phyloP scores from a whole-genome alignment of 2,888 invertebrate genomes.

The Taenaris catops region DNA sequence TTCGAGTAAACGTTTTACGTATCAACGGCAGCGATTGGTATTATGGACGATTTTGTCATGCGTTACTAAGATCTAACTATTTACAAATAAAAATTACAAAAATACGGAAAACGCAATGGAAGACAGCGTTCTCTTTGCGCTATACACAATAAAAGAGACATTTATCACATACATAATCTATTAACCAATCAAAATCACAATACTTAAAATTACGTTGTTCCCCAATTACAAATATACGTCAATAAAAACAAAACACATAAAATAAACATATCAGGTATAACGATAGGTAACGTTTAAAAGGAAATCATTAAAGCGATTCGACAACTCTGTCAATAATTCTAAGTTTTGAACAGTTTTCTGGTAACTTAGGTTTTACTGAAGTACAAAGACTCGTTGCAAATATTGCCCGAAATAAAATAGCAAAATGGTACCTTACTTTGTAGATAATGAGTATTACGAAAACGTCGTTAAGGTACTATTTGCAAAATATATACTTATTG shows the following conservation, averaged over 20 bases:
- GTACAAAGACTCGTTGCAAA: conserved; percentile 30
- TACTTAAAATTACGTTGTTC: conserved; percentile 74
- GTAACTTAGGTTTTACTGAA: conserved; percentile 69
- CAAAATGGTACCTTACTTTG: conserved; percentile 25
- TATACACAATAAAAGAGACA: conserved; percentile 50
- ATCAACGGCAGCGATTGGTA: conserved; percentile 41
- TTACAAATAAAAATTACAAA: conserved; percentile 42
- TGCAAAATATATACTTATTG: conserved; percentile 11
- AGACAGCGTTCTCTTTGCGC: conserved; percentile 61
- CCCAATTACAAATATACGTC: conserved; percentile 61
- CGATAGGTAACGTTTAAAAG: conserved; percentile 71
- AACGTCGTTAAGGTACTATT: conserved; percentile 13
- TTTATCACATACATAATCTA: conserved; percentile 71
- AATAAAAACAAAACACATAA: conserved; percentile 58
- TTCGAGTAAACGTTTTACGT: conserved; percentile 50
- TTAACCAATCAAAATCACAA: conserved; percentile 73
- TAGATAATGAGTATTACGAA: conserved; percentile 51
- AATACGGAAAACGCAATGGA: conserved; percentile 65
- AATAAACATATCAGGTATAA: conserved; percentile 68
- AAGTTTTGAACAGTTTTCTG: conserved; percentile 71
- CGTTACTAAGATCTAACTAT: conserved; percentile 52
- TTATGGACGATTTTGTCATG: conserved; percentile 64
- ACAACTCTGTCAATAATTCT: conserved; percentile 51
- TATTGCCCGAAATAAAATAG: conserved; percentile 12
- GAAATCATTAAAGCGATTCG: conserved; percentile 63